Conservation (phyloP, 2,888 invertebrate genomes). For the Mythimna pallens region DNA sequence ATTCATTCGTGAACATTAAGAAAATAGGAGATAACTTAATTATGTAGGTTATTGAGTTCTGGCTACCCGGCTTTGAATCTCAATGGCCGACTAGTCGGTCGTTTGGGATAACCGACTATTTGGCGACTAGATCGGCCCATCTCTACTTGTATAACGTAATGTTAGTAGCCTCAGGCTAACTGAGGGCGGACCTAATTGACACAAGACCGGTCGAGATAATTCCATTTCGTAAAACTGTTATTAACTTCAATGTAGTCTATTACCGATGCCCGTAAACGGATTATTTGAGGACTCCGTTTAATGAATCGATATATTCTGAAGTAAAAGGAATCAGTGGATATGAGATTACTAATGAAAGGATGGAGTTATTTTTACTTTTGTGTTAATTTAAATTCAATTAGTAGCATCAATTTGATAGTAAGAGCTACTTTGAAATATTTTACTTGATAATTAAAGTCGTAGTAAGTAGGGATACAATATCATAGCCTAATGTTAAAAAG, state of each 20-base stretch:
- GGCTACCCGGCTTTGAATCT: not conserved
- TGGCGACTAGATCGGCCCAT: not conserved
- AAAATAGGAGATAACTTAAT: not conserved
- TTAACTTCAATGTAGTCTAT: slow-evolving; percentile 62
- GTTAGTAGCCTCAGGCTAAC: slow-evolving; percentile 49
- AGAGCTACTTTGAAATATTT: not conserved
- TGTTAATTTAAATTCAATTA: not conserved
- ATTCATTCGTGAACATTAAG: not conserved
- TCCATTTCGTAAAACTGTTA: slow-evolving; percentile 70
- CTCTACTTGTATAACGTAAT: slow-evolving; percentile 33
- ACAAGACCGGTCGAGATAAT: slow-evolving; percentile 65
- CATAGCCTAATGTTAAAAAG: too few relatives aligned
- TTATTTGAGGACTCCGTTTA: slow-evolving; percentile 19
- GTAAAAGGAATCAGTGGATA: not conserved
- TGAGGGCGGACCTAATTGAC: slow-evolving; percentile 72
- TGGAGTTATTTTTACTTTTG: not conserved
- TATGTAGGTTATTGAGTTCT: not conserved
- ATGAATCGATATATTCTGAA: slow-evolving; percentile 7
- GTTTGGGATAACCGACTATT: not conserved
- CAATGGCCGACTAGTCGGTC: not conserved
- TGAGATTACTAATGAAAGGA: not conserved
- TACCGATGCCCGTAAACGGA: slow-evolving; percentile 22
- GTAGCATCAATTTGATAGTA: not conserved
- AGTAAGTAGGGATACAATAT: not conserved
- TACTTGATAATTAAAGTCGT: not conserved